These are phyloP conservation scores for Rhagoletis zephyria DNA, from an alignment of 1,140 invertebrate genomes.

Conservation along the genomic window DNA sequence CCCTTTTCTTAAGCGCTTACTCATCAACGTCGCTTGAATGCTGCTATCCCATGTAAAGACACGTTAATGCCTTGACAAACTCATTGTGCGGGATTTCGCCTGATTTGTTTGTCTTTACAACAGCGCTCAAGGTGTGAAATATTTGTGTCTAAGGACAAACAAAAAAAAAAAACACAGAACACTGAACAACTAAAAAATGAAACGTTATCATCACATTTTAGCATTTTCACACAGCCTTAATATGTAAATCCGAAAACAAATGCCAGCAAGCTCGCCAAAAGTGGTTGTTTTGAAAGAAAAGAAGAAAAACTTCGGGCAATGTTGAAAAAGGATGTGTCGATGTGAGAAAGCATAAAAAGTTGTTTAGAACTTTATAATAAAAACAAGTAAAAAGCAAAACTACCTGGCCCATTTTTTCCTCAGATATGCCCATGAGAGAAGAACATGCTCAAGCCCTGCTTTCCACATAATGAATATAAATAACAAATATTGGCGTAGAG, in stretches of 20 bases:
- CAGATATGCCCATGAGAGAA: too few relatives aligned
- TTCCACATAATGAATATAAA: too few relatives aligned
- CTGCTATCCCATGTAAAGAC: constrained; percentile 4
- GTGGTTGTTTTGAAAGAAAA: not conserved
- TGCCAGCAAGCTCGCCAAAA: not conserved
- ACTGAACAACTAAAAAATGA: not conserved
- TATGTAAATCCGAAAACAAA: constrained; percentile 30
- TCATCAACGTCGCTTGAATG: not conserved
- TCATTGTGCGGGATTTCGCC: constrained; percentile 32
- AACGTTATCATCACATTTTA: not conserved
- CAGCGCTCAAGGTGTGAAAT: not conserved
- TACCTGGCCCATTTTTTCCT: too few relatives aligned
- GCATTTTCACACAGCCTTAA: constrained; percentile 35
- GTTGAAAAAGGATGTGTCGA: not conserved
- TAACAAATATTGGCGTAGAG: too few relatives aligned
- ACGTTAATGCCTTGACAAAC: constrained; percentile 44
- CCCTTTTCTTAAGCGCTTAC: not conserved
- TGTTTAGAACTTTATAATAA: not conserved
- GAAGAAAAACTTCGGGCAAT: not conserved
- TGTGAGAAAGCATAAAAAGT: not conserved
- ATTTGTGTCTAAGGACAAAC: not conserved
- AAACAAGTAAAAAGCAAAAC: not conserved
- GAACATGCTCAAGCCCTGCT: too few relatives aligned
- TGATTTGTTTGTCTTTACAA: constrained; percentile 19
- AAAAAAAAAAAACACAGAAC: too few relatives aligned